Evolutionary conservation across 2,888 invertebrate genomes (phyloP), one percentile per base, ranked within the genome.

Genomic region (Linyphia triangularis): DNA sequence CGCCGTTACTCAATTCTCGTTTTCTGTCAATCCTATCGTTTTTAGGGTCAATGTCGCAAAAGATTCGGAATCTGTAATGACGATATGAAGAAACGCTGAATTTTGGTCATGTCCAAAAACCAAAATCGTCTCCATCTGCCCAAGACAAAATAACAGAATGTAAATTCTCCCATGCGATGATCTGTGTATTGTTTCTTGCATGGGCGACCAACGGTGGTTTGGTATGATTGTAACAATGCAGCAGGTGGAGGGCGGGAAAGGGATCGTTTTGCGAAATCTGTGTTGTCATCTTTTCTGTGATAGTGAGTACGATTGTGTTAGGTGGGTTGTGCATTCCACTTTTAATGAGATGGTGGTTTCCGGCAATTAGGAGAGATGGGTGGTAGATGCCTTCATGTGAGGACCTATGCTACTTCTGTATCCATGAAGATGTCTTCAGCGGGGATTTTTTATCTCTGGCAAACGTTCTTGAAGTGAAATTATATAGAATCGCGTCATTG

Each of bases 101-200:
- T 67, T 51, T 69, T 51, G 51, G 37, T 37, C 70, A 30, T 37
- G 30, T 67, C 67, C 51, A 51, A 10, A 51, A n/a, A n/a, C n/a
- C n/a, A 51, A 67, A 67, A 79, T 67, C 79, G 67, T 33, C 40
- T 19, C 40, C 51, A 51, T 51, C 51, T 7, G 51, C 51, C 51
- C 26, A 26, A 69, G 28, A 69, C 33, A 69, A 81, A 70, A 59
- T 59, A 81, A 81, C 33, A 22, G 59, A 70, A 51, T 65, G 40
- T 22, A 24, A 57, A 69, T 24, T 78, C 43, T 65, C 33, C 70
- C 22, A 69, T 28, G 63, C 37, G 43, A 33, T 16, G 26, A 40
- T 51, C 51, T 51, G 5, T 28, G 77, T 40, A 78, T 85, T 78
- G 85, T 85, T 78, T 37, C 70, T 59, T 85, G 85, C 85, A 43